Conservation (phyloP, 2,888 invertebrate genomes). For the Chrysolina haemoptera region DNA sequence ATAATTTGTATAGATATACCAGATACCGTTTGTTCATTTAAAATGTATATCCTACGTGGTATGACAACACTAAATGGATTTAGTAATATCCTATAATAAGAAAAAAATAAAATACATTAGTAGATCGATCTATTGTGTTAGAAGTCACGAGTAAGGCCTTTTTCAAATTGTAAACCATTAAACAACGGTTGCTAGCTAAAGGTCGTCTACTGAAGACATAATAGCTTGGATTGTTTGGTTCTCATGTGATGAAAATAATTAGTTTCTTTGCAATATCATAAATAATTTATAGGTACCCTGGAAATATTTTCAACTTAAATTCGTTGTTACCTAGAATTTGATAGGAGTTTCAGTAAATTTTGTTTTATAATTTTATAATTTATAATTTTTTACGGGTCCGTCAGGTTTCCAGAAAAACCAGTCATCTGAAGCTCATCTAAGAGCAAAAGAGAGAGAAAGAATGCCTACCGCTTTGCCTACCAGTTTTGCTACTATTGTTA, state of each 20-base stretch:
- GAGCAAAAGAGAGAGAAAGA: too few species aligned
- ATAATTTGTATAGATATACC: slow-evolving; percentile 40
- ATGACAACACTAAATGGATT: slow-evolving; percentile 32
- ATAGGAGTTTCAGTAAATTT: too few species aligned
- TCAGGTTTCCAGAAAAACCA: too few species aligned
- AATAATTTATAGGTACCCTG: too few species aligned
- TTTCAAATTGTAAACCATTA: slow-evolving; percentile 14
- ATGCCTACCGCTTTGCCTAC: too few species aligned
- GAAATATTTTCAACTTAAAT: too few species aligned
- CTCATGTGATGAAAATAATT: background rate
- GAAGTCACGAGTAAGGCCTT: slow-evolving; percentile 26
- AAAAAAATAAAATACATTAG: slow-evolving; percentile 39
- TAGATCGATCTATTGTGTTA: slow-evolving; percentile 36
- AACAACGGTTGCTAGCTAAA: background rate
- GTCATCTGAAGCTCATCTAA: too few species aligned
- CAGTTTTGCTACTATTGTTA: too few species aligned
- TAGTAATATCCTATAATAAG: slow-evolving; percentile 41
- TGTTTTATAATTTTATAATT: too few species aligned
- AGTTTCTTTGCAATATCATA: background rate
- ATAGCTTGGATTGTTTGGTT: background rate
- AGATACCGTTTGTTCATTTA: slow-evolving; percentile 36
- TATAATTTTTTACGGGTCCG: too few species aligned
- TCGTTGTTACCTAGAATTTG: too few species aligned
- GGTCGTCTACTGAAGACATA: background rate
- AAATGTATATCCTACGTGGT: slow-evolving; percentile 42